phyloP scores from a whole-genome alignment of 2,113 vertebrate species.

The Podilymbus podiceps region DNA sequence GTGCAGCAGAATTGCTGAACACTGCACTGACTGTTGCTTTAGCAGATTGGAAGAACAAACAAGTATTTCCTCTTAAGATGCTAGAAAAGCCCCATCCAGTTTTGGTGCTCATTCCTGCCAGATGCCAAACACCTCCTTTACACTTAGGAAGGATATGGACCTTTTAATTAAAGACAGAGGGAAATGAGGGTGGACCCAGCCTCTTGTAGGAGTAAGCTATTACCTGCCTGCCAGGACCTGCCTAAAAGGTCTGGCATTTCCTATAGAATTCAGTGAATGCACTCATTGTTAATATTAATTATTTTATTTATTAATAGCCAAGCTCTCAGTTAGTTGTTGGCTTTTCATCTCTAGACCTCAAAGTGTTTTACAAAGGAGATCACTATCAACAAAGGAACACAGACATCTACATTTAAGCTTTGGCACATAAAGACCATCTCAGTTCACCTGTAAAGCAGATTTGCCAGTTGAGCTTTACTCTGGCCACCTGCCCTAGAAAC shows the following conservation, averaged over 20 bases:
- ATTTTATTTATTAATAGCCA: neutral
- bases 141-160: neutral
- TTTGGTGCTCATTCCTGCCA: neutral
- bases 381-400: neutral
- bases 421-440: neutral
- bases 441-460: neutral
- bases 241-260: neutral
- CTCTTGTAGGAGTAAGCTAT: neutral
- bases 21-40: neutral
- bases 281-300: neutral
- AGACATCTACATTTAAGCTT: neutral
- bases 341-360: neutral
- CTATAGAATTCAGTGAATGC: neutral
- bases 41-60: neutral
- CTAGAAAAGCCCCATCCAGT: neutral
- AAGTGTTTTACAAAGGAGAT: constrained; percentile 9
- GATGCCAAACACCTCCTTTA: neutral
- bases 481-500: neutral
- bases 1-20: neutral
- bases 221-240: neutral
- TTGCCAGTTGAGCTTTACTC: neutral
- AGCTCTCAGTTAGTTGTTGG: neutral
- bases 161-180: neutral
- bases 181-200: neutral
- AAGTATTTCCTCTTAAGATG: neutral